phyloP scores from a whole-genome alignment of 23 tunicate species.

The Botrylloides violaceus region DNA sequence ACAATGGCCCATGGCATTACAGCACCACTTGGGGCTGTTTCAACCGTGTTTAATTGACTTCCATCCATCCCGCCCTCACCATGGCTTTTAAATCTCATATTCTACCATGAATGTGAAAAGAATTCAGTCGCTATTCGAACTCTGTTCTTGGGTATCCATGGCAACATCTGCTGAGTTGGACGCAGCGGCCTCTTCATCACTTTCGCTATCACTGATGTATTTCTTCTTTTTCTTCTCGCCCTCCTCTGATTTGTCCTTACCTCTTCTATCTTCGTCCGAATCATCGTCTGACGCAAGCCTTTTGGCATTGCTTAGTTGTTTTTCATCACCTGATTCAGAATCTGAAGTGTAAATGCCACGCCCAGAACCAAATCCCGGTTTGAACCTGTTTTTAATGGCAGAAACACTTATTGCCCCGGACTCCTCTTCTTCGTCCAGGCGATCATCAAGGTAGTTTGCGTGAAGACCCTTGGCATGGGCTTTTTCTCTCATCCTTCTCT shows the following conservation, averaged over 20 bases:
- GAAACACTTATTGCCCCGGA: slow-evolving; percentile 73
- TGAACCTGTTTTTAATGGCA: slow-evolving; percentile 65
- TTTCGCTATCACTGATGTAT: slow-evolving; percentile 14
- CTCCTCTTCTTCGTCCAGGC: slow-evolving; percentile 57
- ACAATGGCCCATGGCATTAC: too few species aligned
- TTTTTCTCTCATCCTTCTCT: slow-evolving; percentile 67
- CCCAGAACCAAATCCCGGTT: slow-evolving; percentile 28
- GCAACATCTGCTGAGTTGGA: not conserved
- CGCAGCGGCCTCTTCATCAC: slow-evolving; percentile 14
- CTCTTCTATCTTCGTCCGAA: slow-evolving; percentile 14
- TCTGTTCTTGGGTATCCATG: slow-evolving; percentile 10
- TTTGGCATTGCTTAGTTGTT: slow-evolving; percentile 52
- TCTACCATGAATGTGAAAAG: too few species aligned
- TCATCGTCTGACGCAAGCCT: slow-evolving; percentile 40
- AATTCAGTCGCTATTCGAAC: not conserved
- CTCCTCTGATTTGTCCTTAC: slow-evolving; percentile 3
- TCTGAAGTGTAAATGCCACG: slow-evolving; percentile 58
- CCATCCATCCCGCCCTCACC: too few species aligned
- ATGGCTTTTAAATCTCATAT: too few species aligned
- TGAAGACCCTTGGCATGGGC: slow-evolving; percentile 83
- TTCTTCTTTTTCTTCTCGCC: slow-evolving; percentile 12
- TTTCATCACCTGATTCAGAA: slow-evolving; percentile 74
- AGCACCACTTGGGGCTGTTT: too few species aligned
- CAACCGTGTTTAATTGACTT: too few species aligned
- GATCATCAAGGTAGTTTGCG: slow-evolving; percentile 59